Evolutionary conservation across 2,888 invertebrate genomes (phyloP).

Genomic region (Epistrophe grossulariae): DNA sequence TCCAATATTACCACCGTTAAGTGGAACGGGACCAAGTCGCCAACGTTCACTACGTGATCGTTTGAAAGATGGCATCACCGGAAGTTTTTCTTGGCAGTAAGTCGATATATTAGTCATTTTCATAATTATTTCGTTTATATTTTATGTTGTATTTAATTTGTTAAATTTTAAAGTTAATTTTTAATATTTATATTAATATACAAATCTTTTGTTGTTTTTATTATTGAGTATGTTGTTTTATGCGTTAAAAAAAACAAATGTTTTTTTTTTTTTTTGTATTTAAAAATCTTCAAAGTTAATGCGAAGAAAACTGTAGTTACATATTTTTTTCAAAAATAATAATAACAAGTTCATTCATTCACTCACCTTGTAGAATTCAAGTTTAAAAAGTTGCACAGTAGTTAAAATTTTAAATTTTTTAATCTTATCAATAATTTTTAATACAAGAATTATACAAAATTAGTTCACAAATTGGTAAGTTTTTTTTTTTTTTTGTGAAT

Average conservation of each 20-base stretch:
- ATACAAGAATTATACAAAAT: background rate
- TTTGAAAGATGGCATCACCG: conserved; percentile 91
- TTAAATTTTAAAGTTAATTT: conserved; percentile 19
- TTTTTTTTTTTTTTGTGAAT: conserved; percentile 39
- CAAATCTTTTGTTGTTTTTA: background rate
- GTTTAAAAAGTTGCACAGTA: conserved; percentile 67
- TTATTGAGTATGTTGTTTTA: conserved; percentile 28
- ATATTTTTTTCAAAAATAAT: background rate
- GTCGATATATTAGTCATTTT: conserved; percentile 82
- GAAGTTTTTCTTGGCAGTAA: conserved; percentile 93
- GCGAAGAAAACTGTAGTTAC: conserved; percentile 4
- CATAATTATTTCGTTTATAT: conserved; percentile 42
- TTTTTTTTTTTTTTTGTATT: background rate
- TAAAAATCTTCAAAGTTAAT: conserved; percentile 7
- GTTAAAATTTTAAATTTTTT: conserved; percentile 24
- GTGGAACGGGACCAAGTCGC: conserved; percentile 86
- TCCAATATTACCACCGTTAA: conserved; percentile 81
- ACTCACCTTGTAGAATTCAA: conserved; percentile 57
- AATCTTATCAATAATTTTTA: background rate
- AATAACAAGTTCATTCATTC: conserved; percentile 42
- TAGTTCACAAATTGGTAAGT: conserved; percentile 56
- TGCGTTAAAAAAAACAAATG: background rate
- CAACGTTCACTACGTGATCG: conserved; percentile 92
- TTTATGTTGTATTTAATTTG: conserved; percentile 29
- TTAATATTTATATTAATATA: conserved; percentile 11